Conservation (phyloP, 2,797 vertebrate species). For the Florisuga fusca region DNA sequence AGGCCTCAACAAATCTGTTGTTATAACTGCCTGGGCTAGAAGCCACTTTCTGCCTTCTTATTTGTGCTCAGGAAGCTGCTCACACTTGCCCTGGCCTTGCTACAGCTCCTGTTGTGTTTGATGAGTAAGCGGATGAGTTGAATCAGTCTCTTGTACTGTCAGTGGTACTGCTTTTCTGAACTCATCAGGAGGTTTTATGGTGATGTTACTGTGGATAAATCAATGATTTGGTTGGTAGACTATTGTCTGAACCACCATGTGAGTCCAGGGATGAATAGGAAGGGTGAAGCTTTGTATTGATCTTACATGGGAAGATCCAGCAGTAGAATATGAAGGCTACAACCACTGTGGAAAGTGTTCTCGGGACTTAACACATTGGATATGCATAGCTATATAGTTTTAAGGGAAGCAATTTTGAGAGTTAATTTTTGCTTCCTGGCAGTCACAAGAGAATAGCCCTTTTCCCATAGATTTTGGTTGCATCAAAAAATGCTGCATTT, state of each 20-base stretch:
- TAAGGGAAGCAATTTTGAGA: neutral
- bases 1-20: neutral
- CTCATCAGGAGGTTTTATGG: neutral
- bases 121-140: neutral
- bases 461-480: neutral
- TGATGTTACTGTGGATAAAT: neutral
- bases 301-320: neutral
- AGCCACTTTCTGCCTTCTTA: neutral
- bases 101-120: neutral
- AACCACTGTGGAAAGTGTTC: neutral
- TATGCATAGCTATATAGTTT: neutral
- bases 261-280: neutral
- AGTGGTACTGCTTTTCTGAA: neutral
- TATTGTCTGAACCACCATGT: neutral
- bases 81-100: neutral
- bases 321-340: neutral
- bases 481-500: neutral
- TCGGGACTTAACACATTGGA: neutral
- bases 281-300: neutral
- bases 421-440: neutral
- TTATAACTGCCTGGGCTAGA: fast-evolving
- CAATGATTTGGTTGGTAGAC: neutral
- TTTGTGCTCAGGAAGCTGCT: neutral
- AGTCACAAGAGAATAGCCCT: neutral
- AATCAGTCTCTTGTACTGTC: neutral